Conservation (phyloP, 1,140 invertebrate species). For the Apolygus lucorum region DNA sequence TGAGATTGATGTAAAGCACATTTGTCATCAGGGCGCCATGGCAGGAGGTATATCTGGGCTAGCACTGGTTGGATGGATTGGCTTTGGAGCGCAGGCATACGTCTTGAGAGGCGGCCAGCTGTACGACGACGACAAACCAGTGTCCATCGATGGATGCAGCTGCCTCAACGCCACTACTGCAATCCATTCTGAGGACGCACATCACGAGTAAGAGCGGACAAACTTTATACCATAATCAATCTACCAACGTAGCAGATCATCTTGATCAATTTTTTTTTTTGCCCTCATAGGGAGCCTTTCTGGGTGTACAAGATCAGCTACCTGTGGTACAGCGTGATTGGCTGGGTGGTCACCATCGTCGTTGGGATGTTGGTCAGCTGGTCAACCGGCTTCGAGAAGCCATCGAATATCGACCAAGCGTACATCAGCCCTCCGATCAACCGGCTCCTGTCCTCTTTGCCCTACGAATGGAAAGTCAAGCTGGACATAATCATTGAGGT, state of each 20-base stretch:
- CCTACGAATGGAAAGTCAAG: conserved; percentile 26
- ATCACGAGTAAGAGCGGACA: not conserved
- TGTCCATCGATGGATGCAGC: conserved; percentile 41
- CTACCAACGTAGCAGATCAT: not conserved
- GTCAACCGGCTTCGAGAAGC: conserved; percentile 50
- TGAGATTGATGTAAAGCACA: too few species aligned
- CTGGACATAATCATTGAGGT: conserved; percentile 14
- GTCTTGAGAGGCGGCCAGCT: conserved; percentile 20
- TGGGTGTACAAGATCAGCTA: conserved; percentile 57
- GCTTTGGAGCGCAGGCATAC: conserved; percentile 52
- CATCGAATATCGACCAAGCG: conserved; percentile 44
- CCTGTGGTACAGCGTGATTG: conserved; percentile 71
- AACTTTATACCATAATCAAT: not conserved
- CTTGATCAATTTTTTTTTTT: not conserved
- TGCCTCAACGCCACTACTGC: conserved; percentile 37
- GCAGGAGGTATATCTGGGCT: conserved; percentile 52
- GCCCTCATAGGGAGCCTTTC: conserved; percentile 34
- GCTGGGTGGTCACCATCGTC: conserved; percentile 56
- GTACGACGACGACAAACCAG: conserved; percentile 36
- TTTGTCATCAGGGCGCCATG: conserved; percentile 60
- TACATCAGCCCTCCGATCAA: conserved; percentile 46
- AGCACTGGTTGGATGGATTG: conserved; percentile 59
- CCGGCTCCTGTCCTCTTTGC: conserved; percentile 23
- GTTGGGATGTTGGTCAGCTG: conserved; percentile 62
- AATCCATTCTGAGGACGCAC: conserved; percentile 17